Evolutionary conservation across 2,888 invertebrate genomes (phyloP), one percentile per base, ranked within the genome.

Genomic region (Chymomyza amoena): DNA sequence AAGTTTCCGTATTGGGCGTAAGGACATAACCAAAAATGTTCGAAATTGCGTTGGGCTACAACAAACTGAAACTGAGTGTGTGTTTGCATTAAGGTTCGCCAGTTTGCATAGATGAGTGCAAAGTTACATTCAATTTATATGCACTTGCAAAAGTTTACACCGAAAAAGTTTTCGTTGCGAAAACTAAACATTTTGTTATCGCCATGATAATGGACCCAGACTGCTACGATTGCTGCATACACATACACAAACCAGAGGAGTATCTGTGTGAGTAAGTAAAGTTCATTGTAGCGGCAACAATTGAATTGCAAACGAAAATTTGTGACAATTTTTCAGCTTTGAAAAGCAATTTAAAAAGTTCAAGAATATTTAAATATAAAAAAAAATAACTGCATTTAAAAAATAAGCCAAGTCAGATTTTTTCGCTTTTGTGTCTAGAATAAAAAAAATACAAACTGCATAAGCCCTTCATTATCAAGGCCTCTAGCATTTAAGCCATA

Each of bases 141-240:
- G 83, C 83, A 84, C 84, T 84, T 84, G 77, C 78, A 79, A 80
- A 83, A 84, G 83, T 83, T 83, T 84, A 76, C 78, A 77, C 70
- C 75, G 80, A 82, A 80, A 79, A 81, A 77, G 69, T 79, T 84
- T 70, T 39, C 81, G 75, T 76, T 78, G 79, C 82, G 84, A 81
- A 83, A 84, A 83, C 83, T 84, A 84, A 84, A 84, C 81, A 84
- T 84, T 84, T 84, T 84, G 83, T 84, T 84, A 84, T 84, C 83
- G 84, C 81, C 68, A 69, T 70, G 83, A 84, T 84, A 84, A 84
- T 84, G 80, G 84, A 84, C 80, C 69, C 68, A 66, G 64, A 61
- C 61, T 72, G 70, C 78, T 69, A 69, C 75, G 79, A 79, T 80
- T 79, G 73, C 65, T 52, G 68, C 59, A 61, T 50, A 45, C 9